These are phyloP conservation scores for Formicarius rufipectus DNA, from an alignment of 2,113 vertebrate genomes.

Conservation along the genomic window DNA sequence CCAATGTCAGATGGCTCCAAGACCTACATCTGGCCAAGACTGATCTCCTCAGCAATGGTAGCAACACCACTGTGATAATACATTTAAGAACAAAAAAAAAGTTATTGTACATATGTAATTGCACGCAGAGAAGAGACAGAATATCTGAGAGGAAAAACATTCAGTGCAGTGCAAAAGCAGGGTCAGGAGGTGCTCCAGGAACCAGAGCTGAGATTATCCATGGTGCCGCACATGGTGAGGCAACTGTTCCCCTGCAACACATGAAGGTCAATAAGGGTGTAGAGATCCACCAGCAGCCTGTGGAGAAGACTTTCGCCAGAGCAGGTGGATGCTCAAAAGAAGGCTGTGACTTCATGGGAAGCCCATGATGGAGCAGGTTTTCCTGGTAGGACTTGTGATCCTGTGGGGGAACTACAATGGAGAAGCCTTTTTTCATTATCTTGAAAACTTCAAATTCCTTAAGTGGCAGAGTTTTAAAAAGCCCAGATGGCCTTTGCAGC, in stretches of 20 bases:
- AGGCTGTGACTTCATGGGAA: background rate
- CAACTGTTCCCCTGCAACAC: background rate
- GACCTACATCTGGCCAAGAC: background rate
- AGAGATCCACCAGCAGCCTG: background rate
- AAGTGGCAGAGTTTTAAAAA: background rate
- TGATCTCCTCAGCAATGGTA: fast-evolving
- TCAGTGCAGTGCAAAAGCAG: background rate
- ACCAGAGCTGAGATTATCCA: fast-evolving
- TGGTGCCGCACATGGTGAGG: background rate
- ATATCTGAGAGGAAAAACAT: background rate
- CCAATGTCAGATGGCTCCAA: background rate
- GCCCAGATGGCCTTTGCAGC: background rate
- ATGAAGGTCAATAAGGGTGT: background rate
- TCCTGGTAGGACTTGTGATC: background rate
- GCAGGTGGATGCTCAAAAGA: background rate
- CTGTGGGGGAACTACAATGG: fast-evolving
- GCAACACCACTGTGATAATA: fast-evolving
- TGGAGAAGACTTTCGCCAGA: background rate
- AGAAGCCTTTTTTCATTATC: background rate
- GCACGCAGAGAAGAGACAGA: background rate
- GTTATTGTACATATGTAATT: background rate
- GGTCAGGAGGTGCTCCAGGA: background rate
- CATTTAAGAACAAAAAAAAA: background rate
- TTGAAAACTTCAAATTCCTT: background rate
- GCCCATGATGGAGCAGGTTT: background rate